These are phyloP conservation scores for Myiotriccus ornatus DNA, from an alignment of 2,797 vertebrate genomes.

Conservation along the genomic window DNA sequence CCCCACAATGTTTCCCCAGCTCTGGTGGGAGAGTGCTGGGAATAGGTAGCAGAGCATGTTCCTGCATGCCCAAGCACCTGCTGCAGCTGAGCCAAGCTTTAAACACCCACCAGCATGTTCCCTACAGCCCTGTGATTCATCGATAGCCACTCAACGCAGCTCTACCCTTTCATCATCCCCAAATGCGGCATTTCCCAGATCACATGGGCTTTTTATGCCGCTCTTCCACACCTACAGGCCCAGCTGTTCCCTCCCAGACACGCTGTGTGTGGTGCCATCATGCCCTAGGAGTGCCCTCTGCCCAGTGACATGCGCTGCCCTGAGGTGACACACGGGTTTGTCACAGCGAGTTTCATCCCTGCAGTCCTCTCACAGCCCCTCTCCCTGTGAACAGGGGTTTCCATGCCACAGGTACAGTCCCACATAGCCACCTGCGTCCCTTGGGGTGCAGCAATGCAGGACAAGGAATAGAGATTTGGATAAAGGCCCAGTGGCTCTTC, in stretches of 20 bases:
- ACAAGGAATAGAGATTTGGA: accelerated
- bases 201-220: not conserved
- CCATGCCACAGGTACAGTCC: accelerated
- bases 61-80: not conserved
- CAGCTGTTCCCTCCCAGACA: not conserved
- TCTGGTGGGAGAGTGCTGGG: not conserved
- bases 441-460: not conserved
- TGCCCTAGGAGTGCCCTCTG: accelerated
- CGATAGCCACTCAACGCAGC: not conserved
- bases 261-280: not conserved
- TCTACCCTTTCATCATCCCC: not conserved
- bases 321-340: not conserved
- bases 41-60: not conserved
- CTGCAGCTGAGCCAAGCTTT: not conserved
- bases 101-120: not conserved
- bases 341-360: accelerated
- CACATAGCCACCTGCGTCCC: accelerated
- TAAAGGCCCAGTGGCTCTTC: not conserved
- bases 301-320: accelerated
- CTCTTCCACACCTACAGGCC: not conserved
- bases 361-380: accelerated
- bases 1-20: accelerated
- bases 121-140: slow-evolving; percentile 14
- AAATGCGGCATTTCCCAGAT: not conserved
- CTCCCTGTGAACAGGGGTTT: not conserved